Evolutionary conservation across 92 coral and sea anemone genomes (phyloP).

Genomic region (Phymanthus crucifer): DNA sequence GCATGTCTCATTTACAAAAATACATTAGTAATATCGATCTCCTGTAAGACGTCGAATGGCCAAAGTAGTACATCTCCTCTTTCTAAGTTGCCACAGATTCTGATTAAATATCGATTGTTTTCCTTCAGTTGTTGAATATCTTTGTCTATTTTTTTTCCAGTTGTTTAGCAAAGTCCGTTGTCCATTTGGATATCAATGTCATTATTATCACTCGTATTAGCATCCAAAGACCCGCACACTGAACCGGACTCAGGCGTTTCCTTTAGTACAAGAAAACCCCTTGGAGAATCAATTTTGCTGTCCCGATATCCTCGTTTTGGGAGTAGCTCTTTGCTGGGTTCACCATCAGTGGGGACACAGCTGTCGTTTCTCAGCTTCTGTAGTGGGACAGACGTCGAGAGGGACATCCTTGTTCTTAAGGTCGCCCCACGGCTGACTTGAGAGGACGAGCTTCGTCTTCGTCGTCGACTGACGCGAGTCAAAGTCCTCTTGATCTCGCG

Average conservation of each 20-base stretch:
- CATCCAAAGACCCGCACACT: not conserved
- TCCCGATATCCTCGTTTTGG: not conserved
- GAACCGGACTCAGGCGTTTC: constrained; percentile 17
- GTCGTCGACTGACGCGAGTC: constrained; percentile 19
- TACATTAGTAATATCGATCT: too few relatives aligned
- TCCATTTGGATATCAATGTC: not conserved
- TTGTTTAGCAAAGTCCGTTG: not conserved
- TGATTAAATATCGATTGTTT: too few relatives aligned
- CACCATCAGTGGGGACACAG: not conserved
- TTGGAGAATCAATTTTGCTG: constrained; percentile 7
- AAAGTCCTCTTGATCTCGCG: constrained; percentile 64
- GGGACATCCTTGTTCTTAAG: constrained; percentile 39
- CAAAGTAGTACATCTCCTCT: too few relatives aligned
- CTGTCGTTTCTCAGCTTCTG: constrained; percentile 43
- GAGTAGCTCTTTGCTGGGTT: not conserved
- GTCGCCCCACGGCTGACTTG: constrained; percentile 39
- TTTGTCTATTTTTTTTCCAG: not conserved
- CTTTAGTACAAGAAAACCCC: not conserved
- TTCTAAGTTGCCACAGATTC: too few relatives aligned
- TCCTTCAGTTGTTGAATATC: too few relatives aligned
- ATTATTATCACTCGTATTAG: not conserved
- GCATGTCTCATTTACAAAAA: too few relatives aligned
- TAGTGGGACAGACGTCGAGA: constrained; percentile 33
- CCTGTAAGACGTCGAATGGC: too few relatives aligned
- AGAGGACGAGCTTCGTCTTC: constrained; percentile 23